phyloP scores from a whole-genome alignment of 30 jellyfish, hydroid and myxozoan species.

The Turritopsis dohrnii region DNA sequence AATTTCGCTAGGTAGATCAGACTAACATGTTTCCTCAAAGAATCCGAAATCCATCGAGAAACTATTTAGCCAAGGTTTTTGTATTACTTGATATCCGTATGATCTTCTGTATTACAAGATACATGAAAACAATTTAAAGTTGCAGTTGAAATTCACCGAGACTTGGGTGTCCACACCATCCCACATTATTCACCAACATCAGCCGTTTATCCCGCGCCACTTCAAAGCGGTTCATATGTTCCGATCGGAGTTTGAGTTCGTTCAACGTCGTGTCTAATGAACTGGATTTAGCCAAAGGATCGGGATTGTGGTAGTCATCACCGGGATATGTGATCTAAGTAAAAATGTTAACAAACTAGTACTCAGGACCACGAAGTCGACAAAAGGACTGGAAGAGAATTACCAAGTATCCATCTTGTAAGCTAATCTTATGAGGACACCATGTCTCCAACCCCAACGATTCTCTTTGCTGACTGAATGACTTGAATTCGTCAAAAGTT shows the following conservation, averaged over 20 bases:
- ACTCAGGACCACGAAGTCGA: neutral
- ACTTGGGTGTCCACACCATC: conserved; percentile 25
- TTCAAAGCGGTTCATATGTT: conserved; percentile 12
- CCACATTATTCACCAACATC: neutral
- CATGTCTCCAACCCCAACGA: conserved; percentile 20
- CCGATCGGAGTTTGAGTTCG: conserved; percentile 10
- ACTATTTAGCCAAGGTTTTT: no score
- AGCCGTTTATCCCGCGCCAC: neutral
- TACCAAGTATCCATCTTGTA: conserved; percentile 40
- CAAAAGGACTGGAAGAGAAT: neutral
- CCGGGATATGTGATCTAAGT: conserved; percentile 30
- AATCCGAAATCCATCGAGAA: no score
- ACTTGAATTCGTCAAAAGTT: conserved; percentile 15
- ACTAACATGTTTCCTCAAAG: no score
- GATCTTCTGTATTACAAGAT: no score
- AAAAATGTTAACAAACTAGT: neutral
- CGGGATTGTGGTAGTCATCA: conserved; percentile 24
- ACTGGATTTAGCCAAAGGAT: conserved; percentile 7
- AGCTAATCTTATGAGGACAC: conserved; percentile 23
- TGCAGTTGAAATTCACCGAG: neutral
- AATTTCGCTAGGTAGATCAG: no score
- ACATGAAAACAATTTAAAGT: neutral
- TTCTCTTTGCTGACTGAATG: conserved; percentile 34
- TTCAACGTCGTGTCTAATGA: neutral
- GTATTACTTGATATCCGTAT: no score